Conservation (phyloP, 2,888 invertebrate species). For the Malthinus flaveolus region DNA sequence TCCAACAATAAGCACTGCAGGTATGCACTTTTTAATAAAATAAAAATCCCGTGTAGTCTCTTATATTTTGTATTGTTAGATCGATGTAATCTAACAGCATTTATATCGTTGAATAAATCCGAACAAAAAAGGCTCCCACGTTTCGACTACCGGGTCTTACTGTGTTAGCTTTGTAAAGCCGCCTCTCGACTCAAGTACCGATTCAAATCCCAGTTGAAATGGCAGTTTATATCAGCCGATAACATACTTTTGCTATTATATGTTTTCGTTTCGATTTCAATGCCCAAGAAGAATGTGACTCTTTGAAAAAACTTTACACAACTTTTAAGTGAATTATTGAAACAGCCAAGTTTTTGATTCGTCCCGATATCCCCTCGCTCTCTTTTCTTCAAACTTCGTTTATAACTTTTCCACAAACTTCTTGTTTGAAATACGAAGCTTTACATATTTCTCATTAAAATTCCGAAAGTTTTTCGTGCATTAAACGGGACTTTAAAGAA, state of each 20-base stretch:
- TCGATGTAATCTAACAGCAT: constrained; percentile 40
- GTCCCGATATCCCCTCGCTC: not conserved
- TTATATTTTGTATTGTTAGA: constrained; percentile 23
- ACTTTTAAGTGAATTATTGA: constrained; percentile 28
- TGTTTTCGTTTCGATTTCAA: constrained; percentile 37
- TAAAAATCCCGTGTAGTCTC: constrained; percentile 23
- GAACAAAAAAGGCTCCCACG: constrained; percentile 40
- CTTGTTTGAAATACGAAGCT: no score
- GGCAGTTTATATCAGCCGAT: constrained; percentile 38
- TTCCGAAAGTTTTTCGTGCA: no score
- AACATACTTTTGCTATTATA: constrained; percentile 37
- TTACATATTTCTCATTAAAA: no score
- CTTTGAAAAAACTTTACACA: constrained; percentile 17
- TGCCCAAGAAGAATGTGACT: constrained; percentile 33
- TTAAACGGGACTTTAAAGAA: no score
- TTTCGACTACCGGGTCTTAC: constrained; percentile 36
- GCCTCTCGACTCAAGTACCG: constrained; percentile 38
- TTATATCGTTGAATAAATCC: constrained; percentile 38
- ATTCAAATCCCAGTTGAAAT: constrained; percentile 37
- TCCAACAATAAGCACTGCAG: constrained; percentile 1
- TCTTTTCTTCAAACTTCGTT: not conserved
- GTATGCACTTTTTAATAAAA: constrained; percentile 16
- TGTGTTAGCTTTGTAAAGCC: constrained; percentile 37
- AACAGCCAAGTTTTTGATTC: constrained; percentile 7
- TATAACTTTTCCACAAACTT: no score